These are phyloP conservation scores for Mya arenaria DNA, from an alignment of 1,140 invertebrate species.

Conservation along the genomic window DNA sequence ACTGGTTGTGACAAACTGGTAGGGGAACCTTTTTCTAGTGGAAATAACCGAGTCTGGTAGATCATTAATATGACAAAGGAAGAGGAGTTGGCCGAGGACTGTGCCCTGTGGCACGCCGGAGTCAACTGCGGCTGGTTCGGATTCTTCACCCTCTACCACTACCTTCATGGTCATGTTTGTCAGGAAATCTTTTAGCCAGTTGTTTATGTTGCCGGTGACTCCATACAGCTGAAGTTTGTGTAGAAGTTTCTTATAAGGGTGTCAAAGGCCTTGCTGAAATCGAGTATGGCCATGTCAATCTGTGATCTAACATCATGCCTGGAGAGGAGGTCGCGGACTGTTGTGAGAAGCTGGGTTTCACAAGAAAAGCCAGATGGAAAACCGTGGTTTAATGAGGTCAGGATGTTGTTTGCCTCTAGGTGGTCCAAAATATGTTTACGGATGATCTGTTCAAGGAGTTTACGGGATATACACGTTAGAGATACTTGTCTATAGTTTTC, in stretches of 20 bases:
- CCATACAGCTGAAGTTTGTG: constrained; percentile 5
- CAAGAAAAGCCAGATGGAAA: constrained; percentile 42
- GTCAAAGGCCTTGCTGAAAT: constrained; percentile 32
- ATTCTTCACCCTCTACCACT: constrained; percentile 7
- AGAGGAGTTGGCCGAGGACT: constrained; percentile 1
- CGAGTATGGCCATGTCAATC: constrained; percentile 46
- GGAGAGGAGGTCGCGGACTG: constrained; percentile 22
- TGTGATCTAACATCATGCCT: constrained; percentile 23
- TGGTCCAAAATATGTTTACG: constrained; percentile 19
- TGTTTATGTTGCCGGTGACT: background rate
- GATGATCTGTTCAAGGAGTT: constrained; percentile 24
- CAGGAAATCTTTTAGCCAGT: constrained; percentile 12
- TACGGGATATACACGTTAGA: constrained; percentile 4
- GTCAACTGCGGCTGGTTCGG: background rate
- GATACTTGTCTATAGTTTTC: constrained; percentile 30
- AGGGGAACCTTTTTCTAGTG: no score
- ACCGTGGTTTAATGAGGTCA: constrained; percentile 39
- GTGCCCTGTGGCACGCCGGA: constrained; percentile 11
- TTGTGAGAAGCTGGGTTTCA: constrained; percentile 51
- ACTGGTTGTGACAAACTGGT: no score
- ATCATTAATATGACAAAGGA: constrained; percentile 56
- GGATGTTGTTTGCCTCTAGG: constrained; percentile 32
- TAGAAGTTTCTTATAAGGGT: constrained; percentile 52
- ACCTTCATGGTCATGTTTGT: constrained; percentile 15
- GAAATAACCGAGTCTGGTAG: constrained; percentile 49